Evolutionary conservation across 37 sponge, comb jelly and placozoan genomes (phyloP).

Genomic region (Aplysina aerophoba): DNA sequence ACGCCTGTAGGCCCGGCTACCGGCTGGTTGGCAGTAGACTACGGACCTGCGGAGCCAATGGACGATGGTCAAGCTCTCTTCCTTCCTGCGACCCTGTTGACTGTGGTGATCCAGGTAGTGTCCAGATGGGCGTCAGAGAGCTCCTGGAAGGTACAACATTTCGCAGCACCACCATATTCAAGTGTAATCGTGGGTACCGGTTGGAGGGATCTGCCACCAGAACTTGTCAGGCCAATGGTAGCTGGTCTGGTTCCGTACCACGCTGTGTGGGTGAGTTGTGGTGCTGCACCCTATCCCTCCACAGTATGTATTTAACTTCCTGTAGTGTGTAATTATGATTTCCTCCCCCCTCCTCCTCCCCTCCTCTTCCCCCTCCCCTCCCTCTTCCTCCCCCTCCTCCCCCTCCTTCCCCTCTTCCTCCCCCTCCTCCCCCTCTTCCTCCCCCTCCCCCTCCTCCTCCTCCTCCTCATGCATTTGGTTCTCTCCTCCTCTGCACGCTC

Average conservation of each 20-base stretch:
- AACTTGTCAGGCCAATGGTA: conserved; percentile 34
- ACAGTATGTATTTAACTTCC: too few species aligned
- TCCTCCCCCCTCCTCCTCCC: too few species aligned
- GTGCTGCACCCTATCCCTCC: too few species aligned
- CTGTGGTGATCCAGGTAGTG: conserved; percentile 10
- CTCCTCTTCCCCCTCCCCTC: neutral
- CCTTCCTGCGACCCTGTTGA: conserved; percentile 12
- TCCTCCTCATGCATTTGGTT: neutral
- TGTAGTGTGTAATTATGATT: neutral
- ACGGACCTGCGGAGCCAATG: neutral
- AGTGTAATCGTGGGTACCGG: neutral
- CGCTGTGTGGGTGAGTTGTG: conserved; percentile 25
- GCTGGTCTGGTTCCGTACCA: conserved; percentile 36
- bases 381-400: neutral
- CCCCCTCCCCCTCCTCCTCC: neutral
- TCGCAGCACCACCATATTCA: neutral
- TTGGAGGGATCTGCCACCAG: neutral
- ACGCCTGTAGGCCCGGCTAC: conserved; percentile 43
- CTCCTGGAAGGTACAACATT: conserved; percentile 7
- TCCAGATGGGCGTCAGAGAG: conserved; percentile 20
- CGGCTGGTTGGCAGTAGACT: neutral
- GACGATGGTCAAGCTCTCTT: conserved; percentile 1
- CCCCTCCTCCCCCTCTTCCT: neutral
- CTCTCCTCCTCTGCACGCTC: too few species aligned
- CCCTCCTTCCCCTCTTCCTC: too few species aligned